phyloP scores from a whole-genome alignment of 2,888 invertebrate species.

The Priocnemis perturbator region DNA sequence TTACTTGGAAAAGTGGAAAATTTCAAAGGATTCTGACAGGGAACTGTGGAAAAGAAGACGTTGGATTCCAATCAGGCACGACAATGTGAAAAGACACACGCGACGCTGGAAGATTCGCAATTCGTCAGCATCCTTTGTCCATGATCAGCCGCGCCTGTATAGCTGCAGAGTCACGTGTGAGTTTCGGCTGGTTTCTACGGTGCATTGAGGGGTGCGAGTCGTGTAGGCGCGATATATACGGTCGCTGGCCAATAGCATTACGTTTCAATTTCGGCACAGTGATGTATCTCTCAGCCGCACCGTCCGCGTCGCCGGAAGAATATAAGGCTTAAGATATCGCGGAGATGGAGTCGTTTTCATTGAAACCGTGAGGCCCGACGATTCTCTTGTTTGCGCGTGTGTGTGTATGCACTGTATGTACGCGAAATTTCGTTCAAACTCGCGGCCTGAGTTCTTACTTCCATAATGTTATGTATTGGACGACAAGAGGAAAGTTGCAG shows the following conservation, averaged over 20 bases:
- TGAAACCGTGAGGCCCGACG: no score
- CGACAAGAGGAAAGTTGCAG: neutral
- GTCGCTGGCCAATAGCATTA: constrained; percentile 53
- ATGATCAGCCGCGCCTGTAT: constrained; percentile 4
- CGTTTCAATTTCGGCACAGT: constrained; percentile 63
- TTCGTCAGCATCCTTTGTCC: constrained; percentile 39
- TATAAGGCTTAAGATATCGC: neutral
- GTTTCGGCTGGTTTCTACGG: no score
- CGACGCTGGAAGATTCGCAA: constrained; percentile 40
- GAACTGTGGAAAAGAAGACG: constrained; percentile 19
- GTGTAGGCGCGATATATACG: no score
- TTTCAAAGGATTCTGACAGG: no score
- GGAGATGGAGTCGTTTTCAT: neutral
- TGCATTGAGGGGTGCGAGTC: no score
- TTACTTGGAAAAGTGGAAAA: no score
- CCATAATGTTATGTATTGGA: neutral
- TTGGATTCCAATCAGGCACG: constrained; percentile 61
- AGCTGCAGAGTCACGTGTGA: constrained; percentile 3
- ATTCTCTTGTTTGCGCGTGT: no score
- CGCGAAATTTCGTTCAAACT: no score
- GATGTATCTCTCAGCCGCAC: constrained; percentile 62
- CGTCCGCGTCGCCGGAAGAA: constrained; percentile 24
- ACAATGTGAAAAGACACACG: constrained; percentile 49
- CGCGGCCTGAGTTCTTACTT: no score
- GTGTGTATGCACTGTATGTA: no score